These are phyloP conservation scores for Ginglymostoma cirratum DNA, from an alignment of 2,113 vertebrate genomes.

Conservation along the genomic window DNA sequence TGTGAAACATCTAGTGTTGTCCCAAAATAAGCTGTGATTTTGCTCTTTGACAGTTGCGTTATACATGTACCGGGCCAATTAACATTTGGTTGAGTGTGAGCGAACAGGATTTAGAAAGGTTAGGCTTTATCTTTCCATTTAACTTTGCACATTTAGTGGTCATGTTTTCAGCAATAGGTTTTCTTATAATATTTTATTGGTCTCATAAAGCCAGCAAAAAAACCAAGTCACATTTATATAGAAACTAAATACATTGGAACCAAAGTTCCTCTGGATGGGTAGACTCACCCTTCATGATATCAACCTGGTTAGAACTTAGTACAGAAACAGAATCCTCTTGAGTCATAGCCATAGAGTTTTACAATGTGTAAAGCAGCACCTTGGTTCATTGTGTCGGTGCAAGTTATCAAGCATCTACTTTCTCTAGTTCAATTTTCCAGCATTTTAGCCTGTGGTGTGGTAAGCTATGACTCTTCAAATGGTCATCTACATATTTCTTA, in stretches of 20 bases:
- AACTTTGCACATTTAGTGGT: background rate
- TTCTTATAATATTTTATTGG: background rate
- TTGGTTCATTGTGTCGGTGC: too few relatives aligned
- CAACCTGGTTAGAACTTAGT: background rate
- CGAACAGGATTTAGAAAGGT: background rate
- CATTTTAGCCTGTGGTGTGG: too few relatives aligned
- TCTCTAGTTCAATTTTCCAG: too few relatives aligned
- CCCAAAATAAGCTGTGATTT: background rate
- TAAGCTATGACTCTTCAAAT: too few relatives aligned
- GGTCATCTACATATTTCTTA: too few relatives aligned
- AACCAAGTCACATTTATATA: background rate
- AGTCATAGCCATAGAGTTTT: too few relatives aligned
- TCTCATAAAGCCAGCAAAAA: too few relatives aligned
- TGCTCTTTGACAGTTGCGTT: background rate
- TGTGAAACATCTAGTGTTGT: background rate
- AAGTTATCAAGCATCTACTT: too few relatives aligned
- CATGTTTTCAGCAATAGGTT: background rate
- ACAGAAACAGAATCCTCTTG: background rate
- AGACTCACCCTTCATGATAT: background rate
- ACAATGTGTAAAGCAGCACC: too few relatives aligned
- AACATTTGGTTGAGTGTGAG: background rate
- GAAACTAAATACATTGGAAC: background rate
- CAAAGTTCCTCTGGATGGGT: background rate
- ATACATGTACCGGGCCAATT: background rate
- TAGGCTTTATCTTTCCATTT: background rate